phyloP scores from a whole-genome alignment of 2,888 invertebrate genomes.

The Hymenopus coronatus region DNA sequence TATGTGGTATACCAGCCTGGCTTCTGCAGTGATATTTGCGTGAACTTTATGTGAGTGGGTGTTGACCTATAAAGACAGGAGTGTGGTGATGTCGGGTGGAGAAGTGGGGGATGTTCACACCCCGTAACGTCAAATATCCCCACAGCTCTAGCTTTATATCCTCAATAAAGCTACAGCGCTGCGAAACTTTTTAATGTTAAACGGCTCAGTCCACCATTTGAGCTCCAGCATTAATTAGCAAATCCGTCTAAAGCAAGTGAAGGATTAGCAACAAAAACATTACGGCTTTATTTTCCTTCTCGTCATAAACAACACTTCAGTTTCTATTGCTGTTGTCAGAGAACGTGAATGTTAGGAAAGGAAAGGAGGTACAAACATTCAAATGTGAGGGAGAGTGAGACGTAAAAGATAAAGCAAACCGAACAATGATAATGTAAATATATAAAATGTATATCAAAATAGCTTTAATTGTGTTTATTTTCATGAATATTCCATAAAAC shows the following conservation, averaged over 20 bases:
- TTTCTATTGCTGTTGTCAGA: too few relatives aligned
- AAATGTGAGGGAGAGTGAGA: too few relatives aligned
- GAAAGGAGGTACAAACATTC: too few relatives aligned
- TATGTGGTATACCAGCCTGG: not conserved
- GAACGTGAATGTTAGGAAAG: too few relatives aligned
- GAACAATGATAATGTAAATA: too few relatives aligned
- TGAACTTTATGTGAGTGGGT: slow-evolving; percentile 12
- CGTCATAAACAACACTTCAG: too few relatives aligned
- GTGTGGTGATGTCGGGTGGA: not conserved
- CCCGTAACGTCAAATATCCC: not conserved
- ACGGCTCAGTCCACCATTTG: not conserved
- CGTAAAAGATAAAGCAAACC: too few relatives aligned
- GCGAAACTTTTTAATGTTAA: not conserved
- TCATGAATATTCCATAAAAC: too few relatives aligned
- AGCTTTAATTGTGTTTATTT: too few relatives aligned
- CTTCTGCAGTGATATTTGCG: slow-evolving; percentile 18
- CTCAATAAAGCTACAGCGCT: not conserved
- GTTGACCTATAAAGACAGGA: slow-evolving; percentile 12
- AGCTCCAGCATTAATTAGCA: not conserved
- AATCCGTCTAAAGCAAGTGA: not conserved
- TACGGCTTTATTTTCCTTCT: not conserved
- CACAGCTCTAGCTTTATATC: not conserved
- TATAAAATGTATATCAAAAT: too few relatives aligned
- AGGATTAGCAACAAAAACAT: not conserved
- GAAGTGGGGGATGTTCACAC: not conserved